phyloP scores from a whole-genome alignment of 1,140 invertebrate genomes.

The Caerostris extrusa region DNA sequence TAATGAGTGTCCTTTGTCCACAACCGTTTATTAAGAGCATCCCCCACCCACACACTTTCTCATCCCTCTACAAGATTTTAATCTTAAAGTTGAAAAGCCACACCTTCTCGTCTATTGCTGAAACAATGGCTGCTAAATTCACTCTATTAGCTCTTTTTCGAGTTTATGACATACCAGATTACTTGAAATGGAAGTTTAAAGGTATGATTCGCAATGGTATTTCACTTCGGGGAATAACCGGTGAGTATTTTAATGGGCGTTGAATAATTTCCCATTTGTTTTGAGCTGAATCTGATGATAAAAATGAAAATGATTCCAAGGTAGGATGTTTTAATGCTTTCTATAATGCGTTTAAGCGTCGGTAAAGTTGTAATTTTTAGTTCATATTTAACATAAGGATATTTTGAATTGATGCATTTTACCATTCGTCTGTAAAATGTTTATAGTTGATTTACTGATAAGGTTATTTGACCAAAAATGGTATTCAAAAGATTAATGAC shows the following conservation, averaged over 20 bases:
- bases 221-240: not conserved
- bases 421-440: no score
- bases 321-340: no score
- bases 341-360: no score
- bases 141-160: not conserved
- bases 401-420: no score
- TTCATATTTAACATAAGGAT: no score
- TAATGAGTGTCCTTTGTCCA: not conserved
- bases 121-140: not conserved
- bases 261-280: no score
- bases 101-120: not conserved
- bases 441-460: no score
- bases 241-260: not conserved
- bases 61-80: conserved; percentile 12
- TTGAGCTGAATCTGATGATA: no score
- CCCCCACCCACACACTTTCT: not conserved
- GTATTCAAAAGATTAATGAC: no score
- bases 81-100: not conserved
- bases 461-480: no score
- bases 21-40: not conserved
- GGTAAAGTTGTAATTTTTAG: no score
- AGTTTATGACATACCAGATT: not conserved
- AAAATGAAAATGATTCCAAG: no score
- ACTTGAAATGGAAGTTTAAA: not conserved
- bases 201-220: not conserved